Percentiles rank a stretch among this genome's conserved stretches.
Evolutionary conservation across 2,797 vertebrate species (phyloP).

Genomic region (Coranthus polyacanthus): DNA sequence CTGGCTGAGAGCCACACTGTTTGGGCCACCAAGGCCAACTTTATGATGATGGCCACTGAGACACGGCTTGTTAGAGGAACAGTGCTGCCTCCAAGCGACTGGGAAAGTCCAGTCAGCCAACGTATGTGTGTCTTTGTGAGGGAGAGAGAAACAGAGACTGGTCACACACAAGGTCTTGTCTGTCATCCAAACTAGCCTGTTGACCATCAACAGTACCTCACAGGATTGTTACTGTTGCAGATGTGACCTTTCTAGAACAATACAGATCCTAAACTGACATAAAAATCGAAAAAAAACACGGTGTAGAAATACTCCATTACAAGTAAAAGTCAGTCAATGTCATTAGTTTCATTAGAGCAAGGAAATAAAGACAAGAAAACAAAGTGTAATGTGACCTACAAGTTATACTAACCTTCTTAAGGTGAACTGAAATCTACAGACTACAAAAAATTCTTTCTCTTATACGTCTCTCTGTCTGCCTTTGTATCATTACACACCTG

Average conservation of each 20-base stretch:
- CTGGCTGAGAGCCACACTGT: constrained; percentile 53
- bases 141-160: constrained; percentile 8
- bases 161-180: constrained; percentile 21
- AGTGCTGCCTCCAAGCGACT: constrained; percentile 72
- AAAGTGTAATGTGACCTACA: too few relatives aligned
- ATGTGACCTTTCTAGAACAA: too few relatives aligned
- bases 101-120: constrained; percentile 36
- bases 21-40: constrained; percentile 45
- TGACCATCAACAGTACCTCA: constrained; percentile 24
- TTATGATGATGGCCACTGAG: constrained; percentile 46
- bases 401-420: too few relatives aligned
- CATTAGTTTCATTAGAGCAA: too few relatives aligned
- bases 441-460: too few relatives aligned
- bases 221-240: constrained; percentile 11
- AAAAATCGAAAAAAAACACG: too few relatives aligned
- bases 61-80: constrained; percentile 43
- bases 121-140: constrained; percentile 10
- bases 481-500: too few relatives aligned
- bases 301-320: background rate
- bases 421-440: too few relatives aligned
- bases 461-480: too few relatives aligned
- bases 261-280: too few relatives aligned
- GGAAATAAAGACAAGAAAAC: too few relatives aligned
- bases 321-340: too few relatives aligned
- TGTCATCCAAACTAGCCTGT: constrained; percentile 11